phyloP scores from a whole-genome alignment of 2,888 invertebrate genomes.

The Lumbricus terrestris region DNA sequence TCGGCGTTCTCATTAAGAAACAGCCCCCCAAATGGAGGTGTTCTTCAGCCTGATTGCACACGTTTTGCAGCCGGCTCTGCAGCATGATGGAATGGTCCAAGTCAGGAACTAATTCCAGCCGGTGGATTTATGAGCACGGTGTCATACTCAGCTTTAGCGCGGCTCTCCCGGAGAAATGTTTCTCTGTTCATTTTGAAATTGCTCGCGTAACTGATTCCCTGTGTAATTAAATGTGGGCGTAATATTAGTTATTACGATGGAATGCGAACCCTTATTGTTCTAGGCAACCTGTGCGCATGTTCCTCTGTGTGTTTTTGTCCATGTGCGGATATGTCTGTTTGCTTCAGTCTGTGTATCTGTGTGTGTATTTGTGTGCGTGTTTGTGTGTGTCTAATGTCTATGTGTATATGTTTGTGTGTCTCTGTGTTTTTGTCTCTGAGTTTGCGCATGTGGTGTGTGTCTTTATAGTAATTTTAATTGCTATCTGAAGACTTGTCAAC shows the following conservation, averaged over 20 bases:
- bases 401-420: no score
- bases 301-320: no score
- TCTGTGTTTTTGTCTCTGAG: no score
- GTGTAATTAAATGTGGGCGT: not conserved
- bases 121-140: not conserved
- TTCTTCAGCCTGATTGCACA: not conserved
- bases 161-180: not conserved
- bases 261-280: not conserved
- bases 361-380: no score
- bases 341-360: no score
- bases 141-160: not conserved
- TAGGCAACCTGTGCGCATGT: not conserved
- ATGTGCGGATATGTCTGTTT: no score
- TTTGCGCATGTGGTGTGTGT: no score
- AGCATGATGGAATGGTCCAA: not conserved
- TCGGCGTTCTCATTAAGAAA: not conserved
- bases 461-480: not conserved
- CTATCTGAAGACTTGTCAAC: not conserved
- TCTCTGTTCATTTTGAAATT: not conserved
- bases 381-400: no score
- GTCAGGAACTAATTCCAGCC: not conserved
- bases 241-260: not conserved
- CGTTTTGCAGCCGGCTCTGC: conserved; percentile 3
- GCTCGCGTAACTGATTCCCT: not conserved
- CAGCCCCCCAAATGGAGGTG: not conserved